Evolutionary conservation across 1,140 invertebrate genomes (phyloP).

Genomic region (Thalassaphorura encarpata): DNA sequence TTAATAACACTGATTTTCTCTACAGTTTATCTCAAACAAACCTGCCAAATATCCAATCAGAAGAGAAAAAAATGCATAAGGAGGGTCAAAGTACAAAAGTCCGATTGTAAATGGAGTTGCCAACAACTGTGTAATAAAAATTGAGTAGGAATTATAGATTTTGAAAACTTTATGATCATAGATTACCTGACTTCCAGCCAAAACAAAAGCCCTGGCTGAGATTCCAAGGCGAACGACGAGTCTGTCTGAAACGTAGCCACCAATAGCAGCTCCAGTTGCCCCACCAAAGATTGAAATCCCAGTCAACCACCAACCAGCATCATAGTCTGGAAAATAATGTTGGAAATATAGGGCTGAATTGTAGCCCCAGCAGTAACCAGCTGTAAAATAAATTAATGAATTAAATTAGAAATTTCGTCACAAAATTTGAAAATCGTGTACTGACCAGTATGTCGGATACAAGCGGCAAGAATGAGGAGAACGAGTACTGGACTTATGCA

Average conservation of each 20-base stretch:
- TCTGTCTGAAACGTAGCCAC: conserved; percentile 79
- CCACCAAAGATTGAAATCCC: conserved; percentile 76
- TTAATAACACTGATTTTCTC: not conserved
- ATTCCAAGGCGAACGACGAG: conserved; percentile 79
- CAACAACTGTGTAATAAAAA: conserved; percentile 52
- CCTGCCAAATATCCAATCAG: conserved; percentile 76
- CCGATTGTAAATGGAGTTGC: conserved; percentile 81
- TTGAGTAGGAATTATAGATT: not conserved
- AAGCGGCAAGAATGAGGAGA: conserved; percentile 71
- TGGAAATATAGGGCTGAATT: conserved; percentile 81
- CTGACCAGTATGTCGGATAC: conserved; percentile 76
- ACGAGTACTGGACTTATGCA: conserved; percentile 65
- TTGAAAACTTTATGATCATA: not conserved
- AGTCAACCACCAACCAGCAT: conserved; percentile 78
- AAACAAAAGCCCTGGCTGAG: conserved; percentile 66
- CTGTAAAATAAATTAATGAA: conserved; percentile 39
- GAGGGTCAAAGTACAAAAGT: conserved; percentile 69
- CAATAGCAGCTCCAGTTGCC: conserved; percentile 68
- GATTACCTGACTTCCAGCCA: conserved; percentile 60
- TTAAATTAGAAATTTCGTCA: not conserved
- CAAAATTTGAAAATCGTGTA: conserved; percentile 65
- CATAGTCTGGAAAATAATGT: conserved; percentile 72
- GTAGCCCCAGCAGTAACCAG: conserved; percentile 79
- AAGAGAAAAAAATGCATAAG: conserved; percentile 73
- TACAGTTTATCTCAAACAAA: conserved; percentile 39